Evolutionary conservation across 2,113 vertebrate genomes (phyloP), one percentile per base, ranked within the genome.

Genomic region (Corydoras maculifer): DNA sequence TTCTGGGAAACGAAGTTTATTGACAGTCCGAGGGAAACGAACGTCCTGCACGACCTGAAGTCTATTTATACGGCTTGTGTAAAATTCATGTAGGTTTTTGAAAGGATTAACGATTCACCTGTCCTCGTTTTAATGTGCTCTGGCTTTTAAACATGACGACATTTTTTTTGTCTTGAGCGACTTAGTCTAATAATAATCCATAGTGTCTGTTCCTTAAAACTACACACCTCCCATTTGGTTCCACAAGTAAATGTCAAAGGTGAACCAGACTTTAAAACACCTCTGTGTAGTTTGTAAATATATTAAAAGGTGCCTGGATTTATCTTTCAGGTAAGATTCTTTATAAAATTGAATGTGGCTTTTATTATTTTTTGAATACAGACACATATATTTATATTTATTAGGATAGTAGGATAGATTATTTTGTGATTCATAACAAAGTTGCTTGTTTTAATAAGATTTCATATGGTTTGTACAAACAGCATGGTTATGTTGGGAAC

Each of bases 171-270:
- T 74, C 43, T 43, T 13, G n/a, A 63, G 43, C 5, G 11, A 50
- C 25, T 61, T 48, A 55, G 57, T 61, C 77, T 78, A 78, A 75
- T 72, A 75, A 75, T 78, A 78, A 65, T 43, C 30, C 6, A 5
- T 9, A 61, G 9, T 8, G 60, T 10, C 13, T 12, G 10, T 8
- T 25, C 57, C 10, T 64, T 54, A 8, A 13, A 68, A 67, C 75
- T 65, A 65, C 84, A 82, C 74, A 78, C 77, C 79, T 25, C 18
- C 77, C 75, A 15, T 15, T 62, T 55, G 35, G 71, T 75, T 64
- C 78, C 78, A 60, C 75, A 79, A 80, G 10, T 86, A 86, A 80
- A 87, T 84, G 84, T 87, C 86, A 88, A 60, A 58, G 76, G 82
- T 66, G 50, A 43, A 43, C 4, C 7, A 43, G 35, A 4, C 35